These are phyloP conservation scores for Torymus auratus DNA, from an alignment of 2,888 invertebrate species.

Conservation along the genomic window DNA sequence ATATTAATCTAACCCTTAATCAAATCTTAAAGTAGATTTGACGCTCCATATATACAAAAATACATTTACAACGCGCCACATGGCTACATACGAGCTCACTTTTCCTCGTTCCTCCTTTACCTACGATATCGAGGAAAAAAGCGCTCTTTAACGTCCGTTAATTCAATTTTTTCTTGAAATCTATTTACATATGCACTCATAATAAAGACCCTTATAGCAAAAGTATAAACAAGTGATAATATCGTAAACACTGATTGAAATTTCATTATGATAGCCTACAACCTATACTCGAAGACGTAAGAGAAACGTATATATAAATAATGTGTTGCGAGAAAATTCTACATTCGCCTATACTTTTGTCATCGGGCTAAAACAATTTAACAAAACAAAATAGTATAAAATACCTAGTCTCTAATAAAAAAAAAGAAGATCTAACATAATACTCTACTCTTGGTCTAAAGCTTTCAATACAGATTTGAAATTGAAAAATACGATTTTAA, in stretches of 20 bases:
- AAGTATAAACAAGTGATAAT: constrained; percentile 27
- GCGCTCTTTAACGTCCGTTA: constrained; percentile 12
- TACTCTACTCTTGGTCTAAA: constrained; percentile 57
- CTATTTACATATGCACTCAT: constrained; percentile 54
- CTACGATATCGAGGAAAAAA: not conserved
- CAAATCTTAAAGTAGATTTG: constrained; percentile 39
- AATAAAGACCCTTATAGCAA: not conserved
- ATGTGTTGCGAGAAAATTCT: not conserved
- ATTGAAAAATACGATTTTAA: constrained; percentile 12
- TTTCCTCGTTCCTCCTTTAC: constrained; percentile 1
- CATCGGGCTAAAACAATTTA: constrained; percentile 33
- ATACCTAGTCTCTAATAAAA: constrained; percentile 40
- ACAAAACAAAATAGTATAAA: constrained; percentile 55
- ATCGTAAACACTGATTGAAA: not conserved
- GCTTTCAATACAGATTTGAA: constrained; percentile 50
- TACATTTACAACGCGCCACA: constrained; percentile 58
- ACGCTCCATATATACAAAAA: constrained; percentile 54
- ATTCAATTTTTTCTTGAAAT: constrained; percentile 31
- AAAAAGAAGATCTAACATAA: constrained; percentile 34
- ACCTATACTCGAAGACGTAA: not conserved
- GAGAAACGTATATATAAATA: no score
- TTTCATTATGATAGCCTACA: not conserved
- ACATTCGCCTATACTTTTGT: constrained; percentile 30
- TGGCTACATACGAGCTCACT: constrained; percentile 34
- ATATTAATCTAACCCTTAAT: constrained; percentile 51